Evolutionary conservation across 2,113 vertebrate species (phyloP).

Genomic region (Acrocephalus kingi): DNA sequence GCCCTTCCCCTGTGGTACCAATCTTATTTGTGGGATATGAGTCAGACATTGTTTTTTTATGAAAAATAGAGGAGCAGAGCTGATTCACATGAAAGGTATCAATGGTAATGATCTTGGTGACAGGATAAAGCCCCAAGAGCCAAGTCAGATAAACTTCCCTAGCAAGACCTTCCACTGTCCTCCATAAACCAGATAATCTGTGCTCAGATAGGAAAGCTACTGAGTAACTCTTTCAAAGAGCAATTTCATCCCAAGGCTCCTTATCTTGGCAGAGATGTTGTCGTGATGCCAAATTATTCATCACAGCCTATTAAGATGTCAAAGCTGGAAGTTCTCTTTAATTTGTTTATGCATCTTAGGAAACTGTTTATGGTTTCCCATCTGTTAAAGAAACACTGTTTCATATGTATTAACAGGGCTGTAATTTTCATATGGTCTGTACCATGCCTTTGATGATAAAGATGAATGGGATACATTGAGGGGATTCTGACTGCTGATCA

Average conservation of each 20-base stretch:
- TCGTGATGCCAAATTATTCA: background rate
- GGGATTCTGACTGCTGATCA: background rate
- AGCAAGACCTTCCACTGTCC: background rate
- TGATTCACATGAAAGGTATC: background rate
- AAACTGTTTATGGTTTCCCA: slow-evolving; percentile 25
- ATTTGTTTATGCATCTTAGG: slow-evolving; percentile 18
- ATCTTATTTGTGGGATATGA: background rate
- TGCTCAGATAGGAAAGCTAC: background rate
- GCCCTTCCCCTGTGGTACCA: background rate
- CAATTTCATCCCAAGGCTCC: background rate
- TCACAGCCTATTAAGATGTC: slow-evolving; percentile 1
- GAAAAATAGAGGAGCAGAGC: background rate
- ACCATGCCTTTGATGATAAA: background rate
- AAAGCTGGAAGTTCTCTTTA: background rate
- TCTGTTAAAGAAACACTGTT: background rate
- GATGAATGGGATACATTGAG: background rate
- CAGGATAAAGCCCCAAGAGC: background rate
- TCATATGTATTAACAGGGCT: background rate
- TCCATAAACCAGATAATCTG: background rate
- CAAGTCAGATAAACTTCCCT: background rate
- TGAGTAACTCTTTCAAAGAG: background rate
- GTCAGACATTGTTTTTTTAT: background rate
- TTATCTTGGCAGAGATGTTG: background rate
- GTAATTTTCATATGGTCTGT: background rate
- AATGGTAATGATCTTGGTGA: background rate